These are phyloP conservation scores for Forbesichthys papilliferus DNA, from an alignment of 2,113 vertebrate genomes.

Conservation along the genomic window DNA sequence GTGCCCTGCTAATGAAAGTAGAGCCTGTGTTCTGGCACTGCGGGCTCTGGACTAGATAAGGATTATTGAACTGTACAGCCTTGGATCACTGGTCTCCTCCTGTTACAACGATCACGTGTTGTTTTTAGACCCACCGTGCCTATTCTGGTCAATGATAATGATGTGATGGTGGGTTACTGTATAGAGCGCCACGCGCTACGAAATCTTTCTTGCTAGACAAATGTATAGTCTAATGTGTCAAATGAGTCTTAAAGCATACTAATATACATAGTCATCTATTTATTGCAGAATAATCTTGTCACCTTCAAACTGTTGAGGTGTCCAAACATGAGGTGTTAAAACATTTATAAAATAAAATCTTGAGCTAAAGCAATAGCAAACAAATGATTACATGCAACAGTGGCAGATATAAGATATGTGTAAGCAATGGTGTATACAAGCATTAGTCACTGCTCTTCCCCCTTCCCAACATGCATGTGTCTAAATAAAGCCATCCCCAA, in stretches of 20 bases:
- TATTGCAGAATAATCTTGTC: no score
- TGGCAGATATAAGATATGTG: not conserved
- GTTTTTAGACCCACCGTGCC: not conserved
- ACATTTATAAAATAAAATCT: no score
- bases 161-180: not conserved
- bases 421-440: not conserved
- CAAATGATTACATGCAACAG: not conserved
- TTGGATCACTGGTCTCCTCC: not conserved
- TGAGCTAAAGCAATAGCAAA: no score
- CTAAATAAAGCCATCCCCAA: conserved; percentile 42
- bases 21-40: not conserved
- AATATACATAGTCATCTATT: no score
- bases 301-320: no score
- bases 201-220: no score
- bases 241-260: no score
- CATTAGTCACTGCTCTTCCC: conserved; percentile 4
- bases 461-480: conserved; percentile 34
- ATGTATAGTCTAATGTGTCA: no score
- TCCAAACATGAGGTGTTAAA: no score
- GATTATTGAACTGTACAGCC: not conserved
- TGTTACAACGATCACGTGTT: not conserved
- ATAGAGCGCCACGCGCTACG: no score
- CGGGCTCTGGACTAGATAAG: not conserved
- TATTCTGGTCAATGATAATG: not conserved
- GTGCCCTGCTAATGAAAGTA: not conserved